Evolutionary conservation across 1,140 invertebrate species (phyloP).

Genomic region (Meloidogyne hapla): DNA sequence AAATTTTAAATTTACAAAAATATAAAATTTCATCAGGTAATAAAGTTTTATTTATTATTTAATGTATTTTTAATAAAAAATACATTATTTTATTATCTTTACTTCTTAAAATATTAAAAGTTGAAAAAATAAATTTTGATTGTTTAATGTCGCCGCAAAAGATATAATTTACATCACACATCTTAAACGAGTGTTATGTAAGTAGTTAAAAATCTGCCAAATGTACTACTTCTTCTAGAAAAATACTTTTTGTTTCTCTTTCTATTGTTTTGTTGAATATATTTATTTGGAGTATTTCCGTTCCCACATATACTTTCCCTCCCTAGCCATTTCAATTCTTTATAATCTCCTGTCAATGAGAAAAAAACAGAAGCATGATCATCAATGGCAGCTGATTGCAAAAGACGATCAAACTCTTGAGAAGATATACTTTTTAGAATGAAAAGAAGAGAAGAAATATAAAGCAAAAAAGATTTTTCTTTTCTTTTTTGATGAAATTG

Average conservation of each 20-base stretch:
- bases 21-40: no score
- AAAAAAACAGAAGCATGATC: not conserved
- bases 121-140: not conserved
- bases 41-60: no score
- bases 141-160: not conserved
- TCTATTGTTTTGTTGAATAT: not conserved
- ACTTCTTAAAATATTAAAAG: no score
- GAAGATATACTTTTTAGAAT: not conserved
- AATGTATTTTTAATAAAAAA: no score
- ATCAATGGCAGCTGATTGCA: not conserved
- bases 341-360: not conserved
- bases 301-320: not conserved
- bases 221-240: not conserved
- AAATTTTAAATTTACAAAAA: no score
- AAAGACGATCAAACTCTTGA: not conserved
- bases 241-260: not conserved
- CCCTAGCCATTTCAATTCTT: not conserved
- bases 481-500: not conserved
- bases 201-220: no score
- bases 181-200: no score
- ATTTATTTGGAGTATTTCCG: slow-evolving; percentile 1
- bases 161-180: not conserved
- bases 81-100: no score
- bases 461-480: not conserved
- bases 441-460: not conserved